phyloP scores from a whole-genome alignment of 2,113 vertebrate species.

The Synchiropus splendidus region DNA sequence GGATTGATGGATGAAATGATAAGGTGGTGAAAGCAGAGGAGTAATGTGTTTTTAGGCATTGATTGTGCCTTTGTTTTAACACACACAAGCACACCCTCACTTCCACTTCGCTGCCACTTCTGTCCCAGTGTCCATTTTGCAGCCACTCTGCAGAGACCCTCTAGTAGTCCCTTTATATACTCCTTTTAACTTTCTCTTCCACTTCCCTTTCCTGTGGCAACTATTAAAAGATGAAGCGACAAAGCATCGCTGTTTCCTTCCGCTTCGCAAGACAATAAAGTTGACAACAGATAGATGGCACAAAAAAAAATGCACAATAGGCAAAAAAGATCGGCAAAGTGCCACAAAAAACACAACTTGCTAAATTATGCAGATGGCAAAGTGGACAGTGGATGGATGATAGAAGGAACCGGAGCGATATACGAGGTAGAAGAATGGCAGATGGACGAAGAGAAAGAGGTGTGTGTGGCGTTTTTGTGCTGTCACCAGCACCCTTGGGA shows the following conservation, averaged over 20 bases:
- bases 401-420: constrained; percentile 36
- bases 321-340: constrained; percentile 52
- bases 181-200: constrained; percentile 29
- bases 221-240: constrained; percentile 47
- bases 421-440: constrained; percentile 38
- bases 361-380: constrained; percentile 66
- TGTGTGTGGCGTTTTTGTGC: constrained; percentile 37
- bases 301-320: constrained; percentile 40
- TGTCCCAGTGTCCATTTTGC: constrained; percentile 64
- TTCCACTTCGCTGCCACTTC: constrained; percentile 53
- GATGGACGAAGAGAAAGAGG: constrained; percentile 46
- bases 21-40: too few species aligned
- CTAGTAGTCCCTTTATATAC: constrained; percentile 22
- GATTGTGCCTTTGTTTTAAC: too few species aligned
- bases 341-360: constrained; percentile 48
- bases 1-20: too few species aligned
- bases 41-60: too few species aligned
- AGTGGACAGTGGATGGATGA: constrained; percentile 42
- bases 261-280: constrained; percentile 31
- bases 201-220: constrained; percentile 31
- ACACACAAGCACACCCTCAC: background rate
- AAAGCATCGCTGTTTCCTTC: constrained; percentile 38
- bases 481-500: constrained; percentile 58
- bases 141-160: constrained; percentile 44
- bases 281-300: constrained; percentile 41